A percentile compares a stretch with the other conserved stretches of the same genome.
phyloP scores from a whole-genome alignment of 2,113 vertebrate genomes.

The Uropsilus gracilis region DNA sequence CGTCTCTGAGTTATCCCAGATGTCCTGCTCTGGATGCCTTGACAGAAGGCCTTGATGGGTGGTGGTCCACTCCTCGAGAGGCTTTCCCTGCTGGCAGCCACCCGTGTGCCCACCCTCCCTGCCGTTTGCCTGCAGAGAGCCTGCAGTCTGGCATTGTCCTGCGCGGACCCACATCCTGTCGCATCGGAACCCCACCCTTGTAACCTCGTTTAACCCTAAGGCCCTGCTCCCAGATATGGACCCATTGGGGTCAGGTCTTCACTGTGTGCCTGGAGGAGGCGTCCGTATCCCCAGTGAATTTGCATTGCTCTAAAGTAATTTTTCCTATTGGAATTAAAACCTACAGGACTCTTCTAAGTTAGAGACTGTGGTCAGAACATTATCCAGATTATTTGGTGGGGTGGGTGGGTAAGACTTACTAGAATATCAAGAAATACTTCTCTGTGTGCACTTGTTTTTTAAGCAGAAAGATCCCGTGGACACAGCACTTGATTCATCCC shows the following conservation, averaged over 20 bases:
- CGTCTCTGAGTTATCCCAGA: neutral
- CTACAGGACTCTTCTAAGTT: neutral
- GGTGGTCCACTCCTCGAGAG: too few relatives aligned
- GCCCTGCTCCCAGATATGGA: neutral
- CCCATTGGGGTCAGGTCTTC: neutral
- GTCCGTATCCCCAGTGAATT: neutral
- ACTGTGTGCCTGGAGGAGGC: neutral
- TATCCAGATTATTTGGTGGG: neutral
- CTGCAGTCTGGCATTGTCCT: neutral
- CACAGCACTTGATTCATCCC: neutral
- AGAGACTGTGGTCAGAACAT: neutral
- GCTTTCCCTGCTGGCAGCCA: too few relatives aligned
- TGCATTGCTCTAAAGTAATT: neutral
- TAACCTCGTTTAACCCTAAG: neutral
- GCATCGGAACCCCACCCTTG: too few relatives aligned
- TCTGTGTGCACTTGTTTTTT: neutral
- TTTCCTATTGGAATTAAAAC: neutral
- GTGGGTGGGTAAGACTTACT: neutral
- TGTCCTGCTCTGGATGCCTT: neutral
- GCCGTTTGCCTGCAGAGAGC: neutral
- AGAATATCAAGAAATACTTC: neutral
- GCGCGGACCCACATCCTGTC: neutral
- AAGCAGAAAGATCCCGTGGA: neutral
- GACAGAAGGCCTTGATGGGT: neutral
- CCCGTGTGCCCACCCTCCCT: neutral